Evolutionary conservation across 2,797 vertebrate genomes (phyloP), one percentile per base, ranked within the genome.

Genomic region (Typhlichthys subterraneus): DNA sequence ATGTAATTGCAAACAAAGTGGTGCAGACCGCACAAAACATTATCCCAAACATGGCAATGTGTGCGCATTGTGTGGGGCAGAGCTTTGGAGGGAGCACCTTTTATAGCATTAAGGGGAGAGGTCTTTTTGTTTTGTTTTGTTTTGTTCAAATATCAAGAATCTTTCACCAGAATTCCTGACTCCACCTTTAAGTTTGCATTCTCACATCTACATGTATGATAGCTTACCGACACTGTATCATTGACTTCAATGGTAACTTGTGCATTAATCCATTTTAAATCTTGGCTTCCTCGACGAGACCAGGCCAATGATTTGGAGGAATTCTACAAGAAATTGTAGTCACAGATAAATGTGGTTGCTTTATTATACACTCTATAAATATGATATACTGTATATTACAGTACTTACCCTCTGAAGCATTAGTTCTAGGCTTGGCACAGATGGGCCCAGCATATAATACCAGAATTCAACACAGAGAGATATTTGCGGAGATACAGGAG

Each of bases 381-480:
- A 12, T 5, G 9, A 8, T 6, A 15, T n/a, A 42, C 11, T 19
- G 0, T 14, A 0, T n/a, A 23, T 23, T n/a, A n/a, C n/a, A n/a
- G n/a, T 23, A 76, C 76, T 9, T 84, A 93, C 92, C 2, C 49
- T 88, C 57, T 88, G 57, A 67, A 89, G 57, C 11, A 86, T 59
- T 53, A 94, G 84, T 63, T 93, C 84, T 65, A 94, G 72, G 50
- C 56, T 76, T 69, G 88, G 88, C 17, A 93, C 82, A 14, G 88
- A 89, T 13, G 91, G 77, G 45, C 93, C 93, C 0, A 84, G 74
- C 88, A 93, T 93, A 79, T 86, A 89, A 68, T 88, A 91, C 92
- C 92, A 94, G 82, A 94, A 93, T 45, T 70, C 80, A 56, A 94
- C 73, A 76, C 93, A 94, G 57, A 90, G n/a, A 9, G 82, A 62